A percentile compares a stretch with the other conserved stretches of the same genome.
Evolutionary conservation across 2,113 vertebrate species (phyloP).

Genomic region (Amblyopsis rosae): DNA sequence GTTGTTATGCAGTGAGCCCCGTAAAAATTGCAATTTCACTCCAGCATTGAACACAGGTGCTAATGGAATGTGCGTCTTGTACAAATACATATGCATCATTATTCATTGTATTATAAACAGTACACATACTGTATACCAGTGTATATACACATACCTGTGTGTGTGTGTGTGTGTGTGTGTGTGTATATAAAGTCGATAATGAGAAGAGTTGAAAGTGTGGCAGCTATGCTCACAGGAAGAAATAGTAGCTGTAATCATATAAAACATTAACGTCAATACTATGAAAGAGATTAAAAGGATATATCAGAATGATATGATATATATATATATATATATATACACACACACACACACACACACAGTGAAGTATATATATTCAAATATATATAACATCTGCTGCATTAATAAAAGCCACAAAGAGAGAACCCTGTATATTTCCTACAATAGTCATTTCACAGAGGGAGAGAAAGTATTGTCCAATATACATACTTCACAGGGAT

Average conservation of each 20-base stretch:
- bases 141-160: not conserved
- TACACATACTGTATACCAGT: not conserved
- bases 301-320: too few relatives aligned
- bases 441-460: not conserved
- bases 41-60: constrained; percentile 9
- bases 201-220: too few relatives aligned
- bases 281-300: too few relatives aligned
- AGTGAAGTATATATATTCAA: not conserved
- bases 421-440: not conserved
- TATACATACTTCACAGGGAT: constrained; percentile 16
- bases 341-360: too few relatives aligned
- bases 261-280: too few relatives aligned
- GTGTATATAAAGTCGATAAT: not conserved
- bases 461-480: constrained; percentile 16
- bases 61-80: constrained; percentile 15
- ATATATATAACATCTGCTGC: not conserved
- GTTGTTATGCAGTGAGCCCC: not conserved
- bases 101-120: not conserved
- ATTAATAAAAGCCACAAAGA: not conserved
- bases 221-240: too few relatives aligned
- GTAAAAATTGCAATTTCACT: constrained; percentile 27
- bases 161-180: not conserved
- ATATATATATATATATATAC: not conserved
- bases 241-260: too few relatives aligned
- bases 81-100: not conserved